Percentiles rank a stretch among this genome's conserved stretches.
phyloP scores from a whole-genome alignment of 2,888 invertebrate species.

The Drosophila robusta region DNA sequence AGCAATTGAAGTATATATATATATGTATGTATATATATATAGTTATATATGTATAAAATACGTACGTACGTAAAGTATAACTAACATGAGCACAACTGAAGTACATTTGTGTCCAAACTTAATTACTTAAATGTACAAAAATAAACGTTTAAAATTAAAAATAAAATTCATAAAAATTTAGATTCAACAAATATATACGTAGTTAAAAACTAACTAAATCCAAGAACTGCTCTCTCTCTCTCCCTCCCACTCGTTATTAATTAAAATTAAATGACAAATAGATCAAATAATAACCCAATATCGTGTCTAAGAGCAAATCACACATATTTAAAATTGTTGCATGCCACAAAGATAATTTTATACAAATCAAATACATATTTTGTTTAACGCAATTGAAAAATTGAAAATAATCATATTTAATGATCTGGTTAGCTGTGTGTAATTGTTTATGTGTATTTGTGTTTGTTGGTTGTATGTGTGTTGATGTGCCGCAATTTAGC shows the following conservation, averaged over 20 bases:
- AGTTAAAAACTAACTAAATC: conserved; percentile 54
- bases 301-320: conserved; percentile 23
- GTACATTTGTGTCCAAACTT: conserved; percentile 27
- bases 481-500: conserved; percentile 55
- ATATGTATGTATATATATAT: too few relatives aligned
- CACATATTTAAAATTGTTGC: conserved; percentile 20
- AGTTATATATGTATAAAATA: conserved; percentile 28
- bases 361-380: conserved; percentile 13
- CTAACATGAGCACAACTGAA: conserved; percentile 56
- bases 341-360: conserved; percentile 23
- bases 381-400: conserved; percentile 1
- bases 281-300: conserved; percentile 7
- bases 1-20: conserved; percentile 50
- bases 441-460: conserved; percentile 20
- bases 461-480: conserved; percentile 20
- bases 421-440: neutral
- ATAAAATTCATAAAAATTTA: conserved; percentile 68
- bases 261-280: conserved; percentile 26
- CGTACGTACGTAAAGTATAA: conserved; percentile 56
- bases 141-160: conserved; percentile 47
- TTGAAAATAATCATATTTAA: neutral
- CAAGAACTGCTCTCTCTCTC: conserved; percentile 33
- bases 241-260: conserved; percentile 16
- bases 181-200: conserved; percentile 66
- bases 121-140: conserved; percentile 40